Conservation (phyloP, 2,113 vertebrate genomes). For the Condylura cristata region DNA sequence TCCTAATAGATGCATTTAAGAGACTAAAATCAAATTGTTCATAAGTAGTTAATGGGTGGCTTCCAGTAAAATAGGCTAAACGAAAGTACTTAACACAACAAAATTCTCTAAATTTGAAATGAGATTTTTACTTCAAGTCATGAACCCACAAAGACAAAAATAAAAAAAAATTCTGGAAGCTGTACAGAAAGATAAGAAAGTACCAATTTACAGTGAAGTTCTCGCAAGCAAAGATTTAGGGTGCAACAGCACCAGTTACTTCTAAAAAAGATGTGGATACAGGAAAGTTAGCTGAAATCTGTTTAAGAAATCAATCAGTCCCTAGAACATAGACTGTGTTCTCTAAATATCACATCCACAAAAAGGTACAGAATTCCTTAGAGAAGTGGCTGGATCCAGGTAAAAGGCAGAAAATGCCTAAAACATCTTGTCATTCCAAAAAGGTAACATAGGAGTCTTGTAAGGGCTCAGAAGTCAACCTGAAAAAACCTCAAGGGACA, state of each 20-base stretch:
- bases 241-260: background rate
- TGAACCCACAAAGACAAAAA: background rate
- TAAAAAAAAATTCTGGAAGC: background rate
- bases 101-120: background rate
- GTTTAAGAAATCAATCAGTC: background rate
- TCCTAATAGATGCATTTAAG: background rate
- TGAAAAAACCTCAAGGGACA: background rate
- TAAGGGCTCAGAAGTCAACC: background rate
- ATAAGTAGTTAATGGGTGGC: background rate
- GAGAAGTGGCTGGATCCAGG: background rate
- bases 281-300: background rate
- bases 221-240: background rate
- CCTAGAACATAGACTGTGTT: background rate
- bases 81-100: background rate
- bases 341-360: background rate
- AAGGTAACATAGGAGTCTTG: background rate
- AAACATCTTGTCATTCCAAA: background rate
- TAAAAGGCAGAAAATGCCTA: background rate
- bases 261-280: background rate
- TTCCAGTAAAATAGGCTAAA: constrained; percentile 10
- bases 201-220: background rate
- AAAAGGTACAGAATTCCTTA: background rate
- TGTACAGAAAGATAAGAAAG: background rate
- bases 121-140: background rate
- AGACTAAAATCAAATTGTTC: background rate